Evolutionary conservation across 2,888 invertebrate species (phyloP).

Genomic region (Trypoxylon attenuatum): DNA sequence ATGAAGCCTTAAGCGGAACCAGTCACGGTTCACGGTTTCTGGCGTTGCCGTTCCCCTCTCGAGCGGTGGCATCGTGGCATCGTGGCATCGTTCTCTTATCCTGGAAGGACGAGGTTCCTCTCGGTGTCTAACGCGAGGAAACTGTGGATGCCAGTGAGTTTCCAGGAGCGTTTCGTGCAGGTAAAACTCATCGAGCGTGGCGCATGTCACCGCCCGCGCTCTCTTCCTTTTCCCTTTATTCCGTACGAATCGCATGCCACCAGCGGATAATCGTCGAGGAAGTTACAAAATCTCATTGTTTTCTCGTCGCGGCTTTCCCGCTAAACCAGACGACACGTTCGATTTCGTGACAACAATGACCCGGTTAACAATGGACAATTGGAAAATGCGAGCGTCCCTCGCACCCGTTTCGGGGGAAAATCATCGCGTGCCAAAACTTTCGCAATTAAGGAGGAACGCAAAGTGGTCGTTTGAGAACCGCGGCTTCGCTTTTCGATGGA

Average conservation of each 20-base stretch:
- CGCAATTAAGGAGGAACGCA: no score
- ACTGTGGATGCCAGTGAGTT: slow-evolving; percentile 33
- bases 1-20: slow-evolving; percentile 43
- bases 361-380: not conserved
- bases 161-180: slow-evolving; percentile 33
- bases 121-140: slow-evolving; percentile 9
- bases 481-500: no score
- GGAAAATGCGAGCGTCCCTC: not conserved
- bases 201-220: slow-evolving; percentile 5
- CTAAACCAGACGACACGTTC: slow-evolving; percentile 7
- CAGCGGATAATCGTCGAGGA: slow-evolving; percentile 30
- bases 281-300: slow-evolving; percentile 33
- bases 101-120: slow-evolving; percentile 36
- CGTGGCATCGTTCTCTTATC: slow-evolving; percentile 43
- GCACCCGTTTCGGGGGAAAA: no score
- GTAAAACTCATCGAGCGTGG: slow-evolving; percentile 37
- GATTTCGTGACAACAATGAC: not conserved
- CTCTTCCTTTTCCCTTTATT: slow-evolving; percentile 20
- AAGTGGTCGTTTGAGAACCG: no score
- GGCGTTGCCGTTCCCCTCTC: slow-evolving; percentile 17
- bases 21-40: slow-evolving; percentile 39
- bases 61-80: slow-evolving; percentile 20
- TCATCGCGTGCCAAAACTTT: no score
- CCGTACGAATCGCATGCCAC: slow-evolving; percentile 18
- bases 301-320: slow-evolving; percentile 13